Evolutionary conservation across 37 sponge, comb jelly and placozoan genomes (phyloP).

Genomic region (Chondrilla cf. caribensis): DNA sequence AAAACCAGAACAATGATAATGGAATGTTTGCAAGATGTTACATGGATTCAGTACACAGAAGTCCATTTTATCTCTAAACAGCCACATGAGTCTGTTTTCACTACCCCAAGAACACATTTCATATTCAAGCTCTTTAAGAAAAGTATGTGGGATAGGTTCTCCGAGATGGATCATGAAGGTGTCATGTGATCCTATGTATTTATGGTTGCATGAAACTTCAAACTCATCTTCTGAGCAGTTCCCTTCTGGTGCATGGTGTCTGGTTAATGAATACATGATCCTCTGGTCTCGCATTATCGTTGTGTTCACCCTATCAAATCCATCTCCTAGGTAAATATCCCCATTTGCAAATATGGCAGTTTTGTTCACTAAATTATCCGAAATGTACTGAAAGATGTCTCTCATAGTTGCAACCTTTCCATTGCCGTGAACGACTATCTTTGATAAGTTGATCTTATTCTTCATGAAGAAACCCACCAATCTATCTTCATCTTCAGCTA

Average conservation of each 20-base stretch:
- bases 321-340: neutral
- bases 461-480: neutral
- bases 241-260: neutral
- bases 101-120: neutral
- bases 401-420: neutral
- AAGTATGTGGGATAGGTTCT: neutral
- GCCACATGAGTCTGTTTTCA: constrained; percentile 5
- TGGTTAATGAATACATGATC: neutral
- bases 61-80: neutral
- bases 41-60: constrained; percentile 6
- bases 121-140: neutral
- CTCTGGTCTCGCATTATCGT: neutral
- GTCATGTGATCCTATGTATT: too few relatives aligned
- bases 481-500: neutral
- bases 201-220: neutral
- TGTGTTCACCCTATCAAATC: neutral
- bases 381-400: neutral
- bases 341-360: neutral
- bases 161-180: neutral
- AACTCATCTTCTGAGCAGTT: neutral
- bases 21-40: neutral
- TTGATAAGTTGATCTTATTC: neutral
- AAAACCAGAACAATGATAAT: constrained; percentile 7
- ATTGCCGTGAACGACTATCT: neutral
- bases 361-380: neutral